phyloP scores from a whole-genome alignment of 1,140 invertebrate genomes.

The Kradibia gibbosae region DNA sequence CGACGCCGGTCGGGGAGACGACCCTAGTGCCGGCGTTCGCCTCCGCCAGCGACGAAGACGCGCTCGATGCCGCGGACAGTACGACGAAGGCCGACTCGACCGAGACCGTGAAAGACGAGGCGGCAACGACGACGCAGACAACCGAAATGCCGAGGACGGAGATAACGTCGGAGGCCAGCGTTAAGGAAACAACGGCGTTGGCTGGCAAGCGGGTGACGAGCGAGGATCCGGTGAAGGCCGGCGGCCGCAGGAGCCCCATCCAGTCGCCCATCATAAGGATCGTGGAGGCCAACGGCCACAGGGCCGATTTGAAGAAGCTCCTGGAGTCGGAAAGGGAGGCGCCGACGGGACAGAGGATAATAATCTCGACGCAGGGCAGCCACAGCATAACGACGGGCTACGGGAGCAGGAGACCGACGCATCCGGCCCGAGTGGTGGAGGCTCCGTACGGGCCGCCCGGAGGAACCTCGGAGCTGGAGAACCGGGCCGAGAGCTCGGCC shows the following conservation, averaged over 20 bases:
- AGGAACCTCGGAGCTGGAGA: not conserved
- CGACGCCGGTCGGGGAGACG: conserved; percentile 21
- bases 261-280: conserved; percentile 45
- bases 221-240: conserved; percentile 30
- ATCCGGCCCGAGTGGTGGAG: not conserved
- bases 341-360: conserved; percentile 53
- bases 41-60: not conserved
- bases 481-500: too few species aligned
- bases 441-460: not conserved
- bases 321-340: conserved; percentile 51
- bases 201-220: not conserved
- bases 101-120: not conserved
- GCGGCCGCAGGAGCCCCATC: not conserved
- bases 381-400: conserved; percentile 20
- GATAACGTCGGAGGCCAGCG: not conserved
- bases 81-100: not conserved
- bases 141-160: conserved; percentile 27
- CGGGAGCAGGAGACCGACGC: conserved; percentile 17
- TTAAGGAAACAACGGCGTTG: conserved; percentile 25
- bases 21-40: not conserved
- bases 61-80: conserved; percentile 13
- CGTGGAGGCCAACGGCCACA: conserved; percentile 26
- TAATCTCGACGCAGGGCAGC: conserved; percentile 51
- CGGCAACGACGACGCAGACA: not conserved
- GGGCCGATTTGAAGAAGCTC: conserved; percentile 28